Evolutionary conservation across 2,888 invertebrate species (phyloP).

Genomic region (Apomyelois bistriatella): DNA sequence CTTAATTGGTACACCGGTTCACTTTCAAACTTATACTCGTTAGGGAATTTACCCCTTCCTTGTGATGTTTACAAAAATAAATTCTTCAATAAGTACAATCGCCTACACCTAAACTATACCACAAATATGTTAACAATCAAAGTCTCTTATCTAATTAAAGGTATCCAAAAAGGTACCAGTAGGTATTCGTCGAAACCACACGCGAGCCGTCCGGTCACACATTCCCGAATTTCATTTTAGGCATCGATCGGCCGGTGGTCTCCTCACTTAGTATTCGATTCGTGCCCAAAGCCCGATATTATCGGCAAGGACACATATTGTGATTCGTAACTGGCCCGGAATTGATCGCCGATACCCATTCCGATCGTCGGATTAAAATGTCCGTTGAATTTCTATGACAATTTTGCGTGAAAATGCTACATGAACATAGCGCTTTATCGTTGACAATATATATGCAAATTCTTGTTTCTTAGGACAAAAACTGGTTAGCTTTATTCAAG

Average conservation of each 20-base stretch:
- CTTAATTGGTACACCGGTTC: too few relatives aligned
- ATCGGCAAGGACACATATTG: constrained; percentile 71
- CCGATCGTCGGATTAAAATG: constrained; percentile 61
- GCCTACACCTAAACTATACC: too few relatives aligned
- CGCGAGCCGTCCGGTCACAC: constrained; percentile 18
- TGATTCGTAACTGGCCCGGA: constrained; percentile 65
- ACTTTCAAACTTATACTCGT: too few relatives aligned
- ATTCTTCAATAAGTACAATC: too few relatives aligned
- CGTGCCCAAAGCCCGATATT: constrained; percentile 48
- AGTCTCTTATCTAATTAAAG: constrained; percentile 1
- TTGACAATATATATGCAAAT: constrained; percentile 43
- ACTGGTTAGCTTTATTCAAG: background rate
- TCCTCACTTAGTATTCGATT: constrained; percentile 62
- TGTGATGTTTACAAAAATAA: too few relatives aligned
- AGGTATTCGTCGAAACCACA: constrained; percentile 7
- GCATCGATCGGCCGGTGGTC: constrained; percentile 63
- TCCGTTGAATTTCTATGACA: constrained; percentile 33
- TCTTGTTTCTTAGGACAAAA: constrained; percentile 7
- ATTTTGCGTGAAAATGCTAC: constrained; percentile 47
- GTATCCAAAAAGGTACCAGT: background rate
- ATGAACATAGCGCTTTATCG: constrained; percentile 48
- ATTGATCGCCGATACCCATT: constrained; percentile 64
- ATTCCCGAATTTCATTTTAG: constrained; percentile 26
- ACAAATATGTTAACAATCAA: background rate
- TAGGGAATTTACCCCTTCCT: too few relatives aligned